These are phyloP conservation scores for Bimastos eiseni DNA, from an alignment of 2,888 invertebrate species.

Conservation along the genomic window DNA sequence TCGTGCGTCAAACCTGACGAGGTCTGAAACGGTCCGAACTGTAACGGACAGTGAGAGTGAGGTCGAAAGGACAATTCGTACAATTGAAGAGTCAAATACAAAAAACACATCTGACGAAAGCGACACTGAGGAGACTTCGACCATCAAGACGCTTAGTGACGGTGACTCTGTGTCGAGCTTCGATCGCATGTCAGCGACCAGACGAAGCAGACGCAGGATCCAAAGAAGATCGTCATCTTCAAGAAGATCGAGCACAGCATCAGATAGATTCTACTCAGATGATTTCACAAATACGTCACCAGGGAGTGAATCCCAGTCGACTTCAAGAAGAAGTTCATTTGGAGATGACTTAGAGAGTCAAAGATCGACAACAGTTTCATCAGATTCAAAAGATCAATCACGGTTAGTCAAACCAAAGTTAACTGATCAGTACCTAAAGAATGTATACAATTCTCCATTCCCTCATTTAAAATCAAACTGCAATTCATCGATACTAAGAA, in stretches of 20 bases:
- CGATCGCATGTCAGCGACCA: constrained; percentile 22
- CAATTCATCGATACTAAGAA: too few species aligned
- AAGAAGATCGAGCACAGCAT: constrained; percentile 4
- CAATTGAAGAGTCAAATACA: constrained; percentile 6
- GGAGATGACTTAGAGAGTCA: not conserved
- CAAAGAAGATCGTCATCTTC: constrained; percentile 25
- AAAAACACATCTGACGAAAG: not conserved
- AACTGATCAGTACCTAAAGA: too few species aligned
- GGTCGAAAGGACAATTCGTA: constrained; percentile 15
- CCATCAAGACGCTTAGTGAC: constrained; percentile 9
- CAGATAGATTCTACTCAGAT: constrained; percentile 45
- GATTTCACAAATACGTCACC: constrained; percentile 41
- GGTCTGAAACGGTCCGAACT: constrained; percentile 13
- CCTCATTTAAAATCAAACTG: too few species aligned
- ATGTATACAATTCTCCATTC: too few species aligned
- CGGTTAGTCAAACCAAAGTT: not conserved
- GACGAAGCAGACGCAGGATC: constrained; percentile 20
- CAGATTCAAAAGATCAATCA: not conserved
- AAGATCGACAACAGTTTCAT: not conserved
- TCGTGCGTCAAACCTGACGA: not conserved
- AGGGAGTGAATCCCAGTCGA: constrained; percentile 7
- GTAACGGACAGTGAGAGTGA: constrained; percentile 36
- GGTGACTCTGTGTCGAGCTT: constrained; percentile 7
- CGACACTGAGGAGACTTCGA: constrained; percentile 29
- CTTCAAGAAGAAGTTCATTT: not conserved